These are phyloP conservation scores for Otocyon megalotis DNA, from an alignment of 2,113 vertebrate species.

Conservation along the genomic window DNA sequence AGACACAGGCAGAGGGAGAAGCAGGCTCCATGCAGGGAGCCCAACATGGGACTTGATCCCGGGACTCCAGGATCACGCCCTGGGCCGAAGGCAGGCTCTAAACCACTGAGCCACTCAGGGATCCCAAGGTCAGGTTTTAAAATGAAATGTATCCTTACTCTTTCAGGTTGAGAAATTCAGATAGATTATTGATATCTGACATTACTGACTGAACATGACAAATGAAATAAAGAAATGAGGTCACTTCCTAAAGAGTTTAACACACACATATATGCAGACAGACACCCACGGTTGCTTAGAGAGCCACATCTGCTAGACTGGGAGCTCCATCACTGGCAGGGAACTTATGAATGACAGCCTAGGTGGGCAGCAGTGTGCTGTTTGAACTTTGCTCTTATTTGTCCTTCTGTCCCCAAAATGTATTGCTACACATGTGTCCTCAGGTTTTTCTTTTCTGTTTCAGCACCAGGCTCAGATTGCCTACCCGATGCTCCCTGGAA, in stretches of 20 bases:
- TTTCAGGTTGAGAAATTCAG: constrained; percentile 13
- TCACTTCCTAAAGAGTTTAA: not conserved
- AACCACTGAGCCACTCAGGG: too few species aligned
- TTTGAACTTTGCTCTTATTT: not conserved
- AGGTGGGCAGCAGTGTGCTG: fast-evolving
- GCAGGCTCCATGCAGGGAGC: too few species aligned
- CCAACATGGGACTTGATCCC: too few species aligned
- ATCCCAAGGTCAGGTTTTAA: not conserved
- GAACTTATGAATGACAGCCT: not conserved
- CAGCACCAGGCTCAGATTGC: not conserved
- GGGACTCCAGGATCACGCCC: too few species aligned
- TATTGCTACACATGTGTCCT: not conserved
- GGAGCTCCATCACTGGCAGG: too few species aligned
- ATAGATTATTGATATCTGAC: not conserved
- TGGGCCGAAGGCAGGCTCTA: too few species aligned
- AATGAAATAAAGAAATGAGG: not conserved
- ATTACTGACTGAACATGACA: not conserved
- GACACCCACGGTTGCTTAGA: too few species aligned
- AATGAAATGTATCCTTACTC: not conserved
- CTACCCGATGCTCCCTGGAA: not conserved
- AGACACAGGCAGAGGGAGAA: too few species aligned
- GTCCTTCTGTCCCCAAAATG: not conserved
- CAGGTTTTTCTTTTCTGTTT: not conserved
- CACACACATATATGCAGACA: not conserved
- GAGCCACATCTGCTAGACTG: not conserved